Evolutionary conservation across 2,797 vertebrate species (phyloP), one percentile per base, ranked within the genome.

Genomic region (Prunella strophiata): DNA sequence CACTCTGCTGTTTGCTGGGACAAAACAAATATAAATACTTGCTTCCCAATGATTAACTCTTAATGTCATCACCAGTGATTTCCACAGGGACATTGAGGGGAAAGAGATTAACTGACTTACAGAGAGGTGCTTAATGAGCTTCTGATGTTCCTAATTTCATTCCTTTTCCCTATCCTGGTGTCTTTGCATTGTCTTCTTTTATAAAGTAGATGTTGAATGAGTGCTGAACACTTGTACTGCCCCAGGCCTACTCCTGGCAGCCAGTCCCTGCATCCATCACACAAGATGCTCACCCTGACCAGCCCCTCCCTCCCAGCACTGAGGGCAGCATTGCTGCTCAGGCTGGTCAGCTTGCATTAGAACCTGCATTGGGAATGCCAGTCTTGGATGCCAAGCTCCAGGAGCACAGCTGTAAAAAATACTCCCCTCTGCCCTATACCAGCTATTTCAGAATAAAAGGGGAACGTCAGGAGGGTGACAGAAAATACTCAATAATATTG

Each of bases 381-480:
- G 5, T 66, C 66, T 89, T 5, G 5, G 87, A 81, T 95, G 63
- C 59, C 20, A 57, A 78, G 7, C 40, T 89, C 42, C n/a, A 32
- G 62, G 45, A 86, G 51, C 50, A 32, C n/a, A 32, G 34, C 78
- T 54, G 36, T 61, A 40, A 85, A 54, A 73, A 84, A 73, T 51
- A 23, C 17, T n/a, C 19, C 29, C 9, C 29, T 79, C 40, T 66
- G 58, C 20, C 65, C 54, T 89, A 23, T 70, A 96, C 51, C 52
- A 84, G 52, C 67, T 93, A 34, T 85, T 96, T 94, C 74, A 55
- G 74, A 79, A 73, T 72, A 43, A 85, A 94, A 89, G 45, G 32
- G 52, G 62, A 85, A 74, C 4, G 4, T 26, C 42, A 13, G 32
- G 40, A 55, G 48, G 43, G 16, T 79, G 66, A 59, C 78, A 89